Evolutionary conservation across 2,888 invertebrate genomes (phyloP), one percentile per base, ranked within the genome.

Genomic region (Gymnoscelis rufifasciata): DNA sequence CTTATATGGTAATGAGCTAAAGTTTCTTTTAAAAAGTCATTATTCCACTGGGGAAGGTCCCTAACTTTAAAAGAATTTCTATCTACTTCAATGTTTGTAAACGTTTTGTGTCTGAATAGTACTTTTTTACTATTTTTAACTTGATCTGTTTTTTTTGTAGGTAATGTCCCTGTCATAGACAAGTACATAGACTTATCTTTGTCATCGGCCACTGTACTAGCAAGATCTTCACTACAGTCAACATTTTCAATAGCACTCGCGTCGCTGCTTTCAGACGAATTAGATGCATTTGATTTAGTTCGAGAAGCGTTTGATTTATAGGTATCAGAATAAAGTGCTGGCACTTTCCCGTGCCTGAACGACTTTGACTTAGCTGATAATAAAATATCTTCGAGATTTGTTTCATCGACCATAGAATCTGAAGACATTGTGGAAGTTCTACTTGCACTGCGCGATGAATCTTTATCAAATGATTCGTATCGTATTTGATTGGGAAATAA

Each of bases 191-290:
- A 54, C 49, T 78, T 78, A 12, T 75, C 71, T 24, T 68, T 64
- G 6, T 15, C 15, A 23, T 56, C 33, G 24, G 3, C 64, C 15
- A 67, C 53, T n/a, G 72, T 69, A 15, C 68, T 62, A n/a, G 56
- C 38, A 42, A 43, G 13, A 31, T 84, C 80, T 39, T 53, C 67
- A 60, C 83, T 86, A 35, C 83, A 83, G 58, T 88, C 88, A 14
- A 87, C 81, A 68, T 87, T 86, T 68, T 87, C 88, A 48, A 88
- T 68, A 33, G 88, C 87, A 68, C 87, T 87, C n/a, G 68, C 73
- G 62, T 82, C 82, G 10, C 86, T 84, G 10, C 70, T 41, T 59
- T 78, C 70, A 24, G 87, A 83, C 42, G 71, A 70, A 55, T 77
- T 71, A n/a, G 88, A 83, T 13, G 74, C 75, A 51, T 69, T 73